Evolutionary conservation across 1,140 invertebrate species (phyloP), one percentile per base, ranked within the genome.

Genomic region (Tetramorium simillimum): DNA sequence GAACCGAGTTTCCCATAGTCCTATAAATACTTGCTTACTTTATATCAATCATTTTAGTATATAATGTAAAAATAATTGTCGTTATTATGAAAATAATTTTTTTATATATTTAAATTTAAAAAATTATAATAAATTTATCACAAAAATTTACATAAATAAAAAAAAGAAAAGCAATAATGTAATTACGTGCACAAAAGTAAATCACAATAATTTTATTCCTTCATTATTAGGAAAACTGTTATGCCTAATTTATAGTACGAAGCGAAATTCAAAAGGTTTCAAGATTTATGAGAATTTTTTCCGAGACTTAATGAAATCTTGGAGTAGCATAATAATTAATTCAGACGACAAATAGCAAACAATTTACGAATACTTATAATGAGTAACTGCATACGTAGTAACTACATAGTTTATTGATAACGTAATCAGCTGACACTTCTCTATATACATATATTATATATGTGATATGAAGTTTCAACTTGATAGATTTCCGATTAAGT

Each of bases 401-500:
- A 84, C 58, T 88, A 77, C 86, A 87, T 89, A 91, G 76, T 80
- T 80, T 60, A 72, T 87, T 53, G 85, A 91, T 85, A 87, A 78
- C 72, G 86, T 84, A 78, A 86, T 87, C 78, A 82, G 67, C 69
- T 56, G 73, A 77, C 87, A 91, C 86, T 91, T 73, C 78, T 87
- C 86, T 51, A 76, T 58, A 40, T 4, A 69, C n/a, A 28, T 37
- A 40, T 21, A 40, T 9, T 28, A 28, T 28, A 28, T 28, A 3
- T 7, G 46, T 77, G 85, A 88, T 90, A 86, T 88, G 73, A 58
- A 91, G 90, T 91, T 88, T 75, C 84, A 86, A 72, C 84, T 86
- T 90, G 90, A 88, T 85, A 85, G 89, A 77, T 90, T 91, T 88
- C 89, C 84, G 87, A 77, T 78, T 86, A 73, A 86, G 65, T 90